Evolutionary conservation across 2,888 invertebrate genomes (phyloP), one percentile per base, ranked within the genome.

Genomic region (Rhagium mordax): DNA sequence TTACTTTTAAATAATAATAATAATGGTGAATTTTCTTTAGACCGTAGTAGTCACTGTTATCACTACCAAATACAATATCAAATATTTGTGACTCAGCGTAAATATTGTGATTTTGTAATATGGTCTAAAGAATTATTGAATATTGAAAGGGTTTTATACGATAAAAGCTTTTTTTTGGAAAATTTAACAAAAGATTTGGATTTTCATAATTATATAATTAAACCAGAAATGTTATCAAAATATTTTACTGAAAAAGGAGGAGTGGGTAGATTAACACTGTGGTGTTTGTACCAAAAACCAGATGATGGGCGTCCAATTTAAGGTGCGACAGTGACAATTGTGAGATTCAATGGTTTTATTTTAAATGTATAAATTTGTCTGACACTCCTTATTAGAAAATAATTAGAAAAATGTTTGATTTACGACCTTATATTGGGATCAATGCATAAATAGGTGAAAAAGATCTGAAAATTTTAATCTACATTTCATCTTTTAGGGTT

Each of bases 241-340:
- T 18, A 57, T n/a, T 24, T 18, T 57, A 24, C 27, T 2, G 21
- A 27, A 27, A 27, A n/a, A n/a, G n/a, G 16, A 48, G 48, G 48
- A 4, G 6, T 48, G n/a, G 57, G n/a, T 57, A 24, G n/a, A 20
- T 24, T 24, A 27, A 20, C n/a, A 27, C 13, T n/a, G n/a, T 57
- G 57, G 57, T 57, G 57, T 57, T 10, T n/a, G 5, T 27, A 27
- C 27, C 18, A 57, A 27, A n/a, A n/a, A 13, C n/a, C 21, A 7
- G 57, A 57, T 57, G 57, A 57, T 57, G 57, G 57, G 27, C 24
- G 27, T 2, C 57, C 57, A 57, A 57, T 57, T 8, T 24, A 27
- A 57, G 24, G 15, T 57, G 27, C 27, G 27, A 24, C n/a, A 57
- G 21, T 24, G 57, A 57, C n/a, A 57, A 57, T 57, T 57, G 57